These are phyloP conservation scores for Pithys albifrons DNA, from an alignment of 2,113 vertebrate genomes.

Conservation along the genomic window DNA sequence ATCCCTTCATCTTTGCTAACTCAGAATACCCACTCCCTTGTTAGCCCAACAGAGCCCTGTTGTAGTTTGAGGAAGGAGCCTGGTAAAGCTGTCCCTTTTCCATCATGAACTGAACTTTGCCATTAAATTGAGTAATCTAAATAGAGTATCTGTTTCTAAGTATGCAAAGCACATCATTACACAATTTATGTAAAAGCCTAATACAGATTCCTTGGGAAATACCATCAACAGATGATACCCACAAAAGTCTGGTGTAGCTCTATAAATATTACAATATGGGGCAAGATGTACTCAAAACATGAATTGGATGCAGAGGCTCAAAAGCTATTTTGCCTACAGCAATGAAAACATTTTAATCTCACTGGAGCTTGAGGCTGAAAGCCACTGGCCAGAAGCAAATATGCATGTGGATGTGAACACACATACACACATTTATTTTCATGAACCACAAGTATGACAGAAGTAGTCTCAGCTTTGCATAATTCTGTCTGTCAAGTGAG, in stretches of 20 bases:
- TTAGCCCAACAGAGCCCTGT: background rate
- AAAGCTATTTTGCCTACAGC: background rate
- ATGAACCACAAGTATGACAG: background rate
- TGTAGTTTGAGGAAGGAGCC: background rate
- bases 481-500: background rate
- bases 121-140: background rate
- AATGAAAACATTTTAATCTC: constrained; percentile 12
- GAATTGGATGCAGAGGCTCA: constrained; percentile 4
- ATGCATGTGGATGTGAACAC: background rate
- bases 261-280: background rate
- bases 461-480: background rate
- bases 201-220: background rate
- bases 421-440: background rate
- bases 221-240: background rate
- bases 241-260: background rate
- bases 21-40: background rate
- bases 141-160: background rate
- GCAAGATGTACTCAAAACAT: background rate
- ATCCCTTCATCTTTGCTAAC: background rate
- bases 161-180: background rate
- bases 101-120: background rate
- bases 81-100: background rate
- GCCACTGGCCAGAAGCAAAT: background rate
- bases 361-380: background rate
- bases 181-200: background rate